Evolutionary conservation across 2,888 invertebrate genomes (phyloP), one percentile per base, ranked within the genome.

Genomic region (Bellardia pandia): DNA sequence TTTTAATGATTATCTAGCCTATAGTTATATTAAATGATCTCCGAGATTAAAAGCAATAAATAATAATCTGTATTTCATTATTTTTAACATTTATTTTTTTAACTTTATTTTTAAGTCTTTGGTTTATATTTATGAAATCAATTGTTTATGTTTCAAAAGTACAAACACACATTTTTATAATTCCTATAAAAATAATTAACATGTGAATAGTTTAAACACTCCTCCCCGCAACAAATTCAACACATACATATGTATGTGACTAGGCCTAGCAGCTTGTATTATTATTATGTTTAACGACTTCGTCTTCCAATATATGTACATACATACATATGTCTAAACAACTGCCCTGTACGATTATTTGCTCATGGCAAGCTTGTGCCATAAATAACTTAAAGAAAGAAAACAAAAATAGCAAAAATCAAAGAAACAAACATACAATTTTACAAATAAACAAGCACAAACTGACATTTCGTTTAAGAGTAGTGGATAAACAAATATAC

Each of bases 341-440:
- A 69, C 62, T 86, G 82, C 66, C 82, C 82, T 78, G 68, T 53
- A n/a, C 68, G 68, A 72, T 83, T 86, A 83, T 79, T 79, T 83
- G 71, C 79, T 71, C 33, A 76, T 69, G 79, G 75, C 79, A 80
- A 76, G 75, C 86, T 83, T 83, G 83, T 86, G 86, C 83, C 86
- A 75, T 76, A 83, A 83, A 79, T 83, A 69, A 71, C 62, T 64
- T 53, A 16, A 76, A 80, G n/a, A 42, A 66, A 74, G 30, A 11
- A 16, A 13, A 23, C 53, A 53, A 80, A 6, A 58, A 53, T 37
- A 23, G 14, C 45, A n/a, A 40, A 33, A 75, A 69, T 23, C 23
- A 71, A 11, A 78, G 48, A 68, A n/a, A 40, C 33, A 69, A 69
- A 71, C 14, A 78, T 42, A 68, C 14, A 76, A 30, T 60, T 51